Base-by-base conservation (phyloP, 2,797 vertebrate species). In the Austrolebias charrua region DNA sequence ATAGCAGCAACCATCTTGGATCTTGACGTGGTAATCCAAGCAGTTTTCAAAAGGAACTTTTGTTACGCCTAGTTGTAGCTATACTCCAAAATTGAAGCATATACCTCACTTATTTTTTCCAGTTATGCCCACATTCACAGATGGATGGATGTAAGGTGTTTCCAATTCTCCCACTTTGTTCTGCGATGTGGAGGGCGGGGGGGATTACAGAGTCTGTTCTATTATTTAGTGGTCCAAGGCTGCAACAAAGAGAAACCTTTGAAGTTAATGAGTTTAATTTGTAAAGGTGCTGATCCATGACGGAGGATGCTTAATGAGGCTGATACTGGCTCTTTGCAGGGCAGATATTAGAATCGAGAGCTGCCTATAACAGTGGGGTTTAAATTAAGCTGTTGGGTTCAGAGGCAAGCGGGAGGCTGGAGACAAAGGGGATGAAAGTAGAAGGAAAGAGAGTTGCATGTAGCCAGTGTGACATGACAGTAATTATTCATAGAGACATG, bases 201-300 rank as follows among this genome's bases (percentile, higher is more conserved):
- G 38, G 19, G 28, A 24, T 24, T 24, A 24, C 2, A 20, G 20
- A 2, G 29, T 9, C 55, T 66, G 60, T 65, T 83, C 49, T 82
- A 73, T 75, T 75, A 79, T 81, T 81, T 65, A 85, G 78, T 51
- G 43, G 31, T 38, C 11, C 20, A 18, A 48, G 69, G 70, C 74
- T 47, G 55, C 55, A 33, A 55, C 29, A 64, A 47, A 67, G 55
- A 54, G 42, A 63, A 57, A 58, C 66, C 58, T 33, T n/a, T 59
- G 46, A 63, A 72, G 63, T 63, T 74, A 80, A 80, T 69, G 63
- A 73, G 47, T 62, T 71, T 68, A 60, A 74, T 81, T 81, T 81
- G 74, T 79, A 78, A 78, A 79, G 75, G 48, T 53, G 57, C 69
- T 45, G 47, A 67, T 46, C 66, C 63, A 55, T 75, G 73, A 77